Percentiles rank a stretch among this genome's conserved stretches.
These are phyloP conservation scores for Conistra vaccinii DNA, from an alignment of 2,888 invertebrate species.

Conservation along the genomic window DNA sequence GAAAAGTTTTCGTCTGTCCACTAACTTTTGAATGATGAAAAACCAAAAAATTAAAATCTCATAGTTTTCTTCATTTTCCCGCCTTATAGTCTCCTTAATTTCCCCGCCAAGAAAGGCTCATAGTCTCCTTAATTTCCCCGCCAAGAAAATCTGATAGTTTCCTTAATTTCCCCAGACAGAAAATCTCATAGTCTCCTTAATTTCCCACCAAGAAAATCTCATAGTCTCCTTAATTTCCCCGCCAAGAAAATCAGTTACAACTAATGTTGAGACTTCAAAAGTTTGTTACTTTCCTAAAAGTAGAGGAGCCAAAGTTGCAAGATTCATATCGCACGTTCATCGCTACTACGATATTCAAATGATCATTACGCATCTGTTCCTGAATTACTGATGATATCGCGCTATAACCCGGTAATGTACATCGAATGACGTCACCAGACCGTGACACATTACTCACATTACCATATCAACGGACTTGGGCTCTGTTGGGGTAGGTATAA, in stretches of 20 bases:
- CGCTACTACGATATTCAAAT: slow-evolving; percentile 29
- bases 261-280: too few relatives aligned
- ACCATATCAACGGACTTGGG: slow-evolving; percentile 79
- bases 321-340: not conserved
- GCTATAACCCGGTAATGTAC: slow-evolving; percentile 59
- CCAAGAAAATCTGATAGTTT: not conserved
- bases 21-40: not conserved
- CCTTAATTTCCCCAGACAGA: too few relatives aligned
- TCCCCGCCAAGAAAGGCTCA: too few relatives aligned
- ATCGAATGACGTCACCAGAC: slow-evolving; percentile 54
- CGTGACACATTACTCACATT: slow-evolving; percentile 72
- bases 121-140: not conserved
- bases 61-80: too few relatives aligned
- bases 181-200: too few relatives aligned
- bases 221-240: not conserved
- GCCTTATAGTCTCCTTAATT: too few relatives aligned
- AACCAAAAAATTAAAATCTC: not conserved
- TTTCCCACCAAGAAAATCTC: too few relatives aligned
- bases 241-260: not conserved
- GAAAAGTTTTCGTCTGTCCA: not conserved
- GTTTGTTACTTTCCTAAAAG: too few relatives aligned
- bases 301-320: too few relatives aligned
- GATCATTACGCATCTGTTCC: slow-evolving; percentile 63
- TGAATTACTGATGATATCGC: slow-evolving; percentile 67
- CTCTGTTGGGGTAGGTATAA: slow-evolving; percentile 42